Evolutionary conservation across 1,140 invertebrate species (phyloP), one percentile per base, ranked within the genome.

Genomic region (Alviniconcha marisindica): DNA sequence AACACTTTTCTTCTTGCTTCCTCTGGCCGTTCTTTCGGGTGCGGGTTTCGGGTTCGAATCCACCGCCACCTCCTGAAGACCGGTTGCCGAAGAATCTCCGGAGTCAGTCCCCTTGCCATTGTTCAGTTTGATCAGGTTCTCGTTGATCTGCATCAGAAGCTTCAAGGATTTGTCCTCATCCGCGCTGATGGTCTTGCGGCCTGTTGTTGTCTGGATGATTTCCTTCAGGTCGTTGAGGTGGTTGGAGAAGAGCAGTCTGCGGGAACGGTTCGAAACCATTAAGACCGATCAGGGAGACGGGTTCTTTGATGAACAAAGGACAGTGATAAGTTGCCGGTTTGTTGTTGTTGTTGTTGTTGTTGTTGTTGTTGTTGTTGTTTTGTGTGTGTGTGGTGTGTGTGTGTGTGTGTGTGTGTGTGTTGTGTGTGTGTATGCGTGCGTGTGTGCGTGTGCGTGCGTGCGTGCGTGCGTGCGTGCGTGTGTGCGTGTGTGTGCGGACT

Each of bases 391-490:
- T 51, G 48, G 48, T 51, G 48, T 51, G 48, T 21, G 48, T 51
- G 48, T 21, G 21, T 51, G 48, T 51, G 48, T 21, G 7, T 51
- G 48, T 88, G 79, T 77, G 81, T 85, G 51, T 85, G 66, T 60
- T n/a, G 38, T 42, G 48, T 86, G 81, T 28, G 74, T 73, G n/a
- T 69, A 40, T 2, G 82, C 80, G 18, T 90, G 54, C 28, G 83
- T 90, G 97, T 96, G 94, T 96, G 97, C 90, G 97, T 96, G 18
- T 97, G 97, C 84, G 97, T 87, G 83, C 14, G 85, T 56, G 38
- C 86, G 87, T 36, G 85, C 77, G 18, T 51, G 48, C 48, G 48
- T 51, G 48, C 48, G 48, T 51, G 48, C 48, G 21, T 51, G 48
- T 21, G 48, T 51, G n/a, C n/a, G n/a, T n/a, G n/a, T n/a, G n/a